These are phyloP conservation scores for Lasioglossum albipes DNA, from an alignment of 1,140 invertebrate genomes.

Conservation along the genomic window DNA sequence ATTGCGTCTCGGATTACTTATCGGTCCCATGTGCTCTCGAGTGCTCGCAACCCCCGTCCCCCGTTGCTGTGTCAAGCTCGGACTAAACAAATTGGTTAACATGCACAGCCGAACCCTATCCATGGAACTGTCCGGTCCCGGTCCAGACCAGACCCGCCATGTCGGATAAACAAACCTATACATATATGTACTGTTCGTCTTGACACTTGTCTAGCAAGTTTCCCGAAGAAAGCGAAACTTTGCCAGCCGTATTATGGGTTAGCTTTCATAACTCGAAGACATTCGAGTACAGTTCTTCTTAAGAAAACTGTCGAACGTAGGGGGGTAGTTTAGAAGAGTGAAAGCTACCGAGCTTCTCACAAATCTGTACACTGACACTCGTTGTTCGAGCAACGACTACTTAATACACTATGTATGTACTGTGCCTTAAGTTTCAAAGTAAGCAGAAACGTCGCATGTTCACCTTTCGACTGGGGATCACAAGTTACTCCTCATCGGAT, in stretches of 20 bases:
- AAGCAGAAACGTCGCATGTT: too few relatives aligned
- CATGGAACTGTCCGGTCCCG: constrained; percentile 8
- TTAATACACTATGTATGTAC: too few relatives aligned
- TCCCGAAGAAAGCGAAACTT: neutral
- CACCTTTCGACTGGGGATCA: too few relatives aligned
- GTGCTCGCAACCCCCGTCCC: neutral
- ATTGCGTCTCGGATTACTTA: constrained; percentile 69
- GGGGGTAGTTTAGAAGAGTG: too few relatives aligned
- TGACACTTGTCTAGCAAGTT: neutral
- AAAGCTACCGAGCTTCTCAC: too few relatives aligned
- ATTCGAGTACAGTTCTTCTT: too few relatives aligned
- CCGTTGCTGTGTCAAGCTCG: constrained; percentile 65
- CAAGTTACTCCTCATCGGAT: too few relatives aligned
- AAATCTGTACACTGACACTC: too few relatives aligned
- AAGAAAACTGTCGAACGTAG: too few relatives aligned
- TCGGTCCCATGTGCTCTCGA: constrained; percentile 65
- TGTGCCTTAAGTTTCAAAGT: too few relatives aligned
- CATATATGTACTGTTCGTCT: constrained; percentile 15
- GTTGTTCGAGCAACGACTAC: too few relatives aligned
- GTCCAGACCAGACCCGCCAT: constrained; percentile 25
- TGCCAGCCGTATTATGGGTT: neutral
- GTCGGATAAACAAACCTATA: constrained; percentile 39
- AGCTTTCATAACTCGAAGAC: neutral
- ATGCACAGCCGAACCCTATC: constrained; percentile 58
- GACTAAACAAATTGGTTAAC: constrained; percentile 74